A percentile compares a stretch with the other conserved stretches of the same genome.
Evolutionary conservation across 2,888 invertebrate genomes (phyloP).

Genomic region (Pyrgus malvae): DNA sequence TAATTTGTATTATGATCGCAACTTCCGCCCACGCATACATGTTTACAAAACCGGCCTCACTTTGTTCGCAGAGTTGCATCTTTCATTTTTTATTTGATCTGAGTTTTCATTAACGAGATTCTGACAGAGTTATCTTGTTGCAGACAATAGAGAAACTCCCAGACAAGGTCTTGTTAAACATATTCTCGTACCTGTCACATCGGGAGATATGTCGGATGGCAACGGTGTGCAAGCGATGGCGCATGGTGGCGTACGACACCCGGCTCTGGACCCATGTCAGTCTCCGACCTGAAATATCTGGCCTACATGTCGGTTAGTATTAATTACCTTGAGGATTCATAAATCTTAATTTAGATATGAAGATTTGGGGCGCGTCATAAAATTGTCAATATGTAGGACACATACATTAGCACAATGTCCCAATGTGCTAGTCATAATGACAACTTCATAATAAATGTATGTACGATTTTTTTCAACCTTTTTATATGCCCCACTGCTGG

Average conservation of each 20-base stretch:
- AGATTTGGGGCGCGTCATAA: background rate
- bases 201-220: conserved; percentile 97
- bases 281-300: conserved; percentile 97
- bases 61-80: no score
- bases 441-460: no score
- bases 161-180: conserved; percentile 96
- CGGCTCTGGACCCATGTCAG: conserved; percentile 98
- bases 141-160: conserved; percentile 98
- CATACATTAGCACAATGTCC: no score
- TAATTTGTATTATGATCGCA: no score
- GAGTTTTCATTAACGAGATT: no score
- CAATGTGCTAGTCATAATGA: no score
- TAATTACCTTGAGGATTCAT: background rate
- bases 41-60: no score
- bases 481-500: no score
- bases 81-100: no score
- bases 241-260: conserved; percentile 96
- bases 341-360: background rate
- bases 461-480: no score
- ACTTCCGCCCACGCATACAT: no score
- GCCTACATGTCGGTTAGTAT: conserved; percentile 89
- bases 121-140: no score
- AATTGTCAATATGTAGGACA: background rate
- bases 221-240: conserved; percentile 97
- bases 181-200: conserved; percentile 96